These are phyloP conservation scores for Hypena proboscidalis DNA, from an alignment of 2,888 invertebrate genomes.

Conservation along the genomic window DNA sequence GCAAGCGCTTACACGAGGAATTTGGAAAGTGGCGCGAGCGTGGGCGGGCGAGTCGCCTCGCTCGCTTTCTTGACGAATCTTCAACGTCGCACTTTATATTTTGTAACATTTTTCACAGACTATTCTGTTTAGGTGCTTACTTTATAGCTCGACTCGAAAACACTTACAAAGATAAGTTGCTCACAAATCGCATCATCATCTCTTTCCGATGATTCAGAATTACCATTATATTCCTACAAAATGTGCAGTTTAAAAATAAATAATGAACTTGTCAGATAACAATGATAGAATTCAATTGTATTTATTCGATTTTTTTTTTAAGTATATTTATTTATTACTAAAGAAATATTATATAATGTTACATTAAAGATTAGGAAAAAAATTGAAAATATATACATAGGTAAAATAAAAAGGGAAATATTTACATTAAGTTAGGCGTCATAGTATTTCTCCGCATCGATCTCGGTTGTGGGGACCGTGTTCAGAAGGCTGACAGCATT, in stretches of 20 bases:
- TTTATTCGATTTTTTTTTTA: too few species aligned
- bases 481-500: too few species aligned
- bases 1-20: constrained; percentile 80
- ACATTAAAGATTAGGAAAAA: too few species aligned
- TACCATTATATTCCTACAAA: constrained; percentile 10
- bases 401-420: too few species aligned
- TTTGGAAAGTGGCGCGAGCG: constrained; percentile 83
- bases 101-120: constrained; percentile 72
- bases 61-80: constrained; percentile 78
- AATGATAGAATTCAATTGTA: constrained; percentile 14
- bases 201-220: constrained; percentile 25
- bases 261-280: neutral
- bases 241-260: constrained; percentile 9
- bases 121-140: constrained; percentile 46
- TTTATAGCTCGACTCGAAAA: constrained; percentile 42
- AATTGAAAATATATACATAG: too few species aligned
- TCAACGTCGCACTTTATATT: constrained; percentile 76
- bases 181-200: constrained; percentile 26
- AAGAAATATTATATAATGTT: too few species aligned
- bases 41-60: constrained; percentile 79
- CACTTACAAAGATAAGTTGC: constrained; percentile 23
- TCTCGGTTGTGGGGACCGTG: too few species aligned
- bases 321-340: too few species aligned
- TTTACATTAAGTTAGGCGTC: too few species aligned
- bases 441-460: too few species aligned